Evolutionary conservation across 2,113 vertebrate genomes (phyloP).

Genomic region (Semicossyphus pulcher): DNA sequence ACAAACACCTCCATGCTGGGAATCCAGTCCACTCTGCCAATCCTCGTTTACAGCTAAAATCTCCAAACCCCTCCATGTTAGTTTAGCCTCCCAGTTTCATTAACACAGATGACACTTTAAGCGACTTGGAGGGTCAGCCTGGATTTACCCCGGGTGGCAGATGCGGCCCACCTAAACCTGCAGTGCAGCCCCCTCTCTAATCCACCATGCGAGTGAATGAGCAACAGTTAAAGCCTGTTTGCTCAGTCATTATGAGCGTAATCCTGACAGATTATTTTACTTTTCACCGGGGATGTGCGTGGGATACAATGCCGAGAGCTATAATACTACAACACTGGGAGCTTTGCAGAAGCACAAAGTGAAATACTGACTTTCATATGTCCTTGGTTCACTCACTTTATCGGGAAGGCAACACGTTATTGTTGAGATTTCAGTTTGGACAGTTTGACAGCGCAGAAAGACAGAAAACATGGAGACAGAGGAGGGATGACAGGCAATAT

Average conservation of each 20-base stretch:
- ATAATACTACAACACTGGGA: background rate
- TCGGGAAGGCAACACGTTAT: background rate
- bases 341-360: background rate
- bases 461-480: background rate
- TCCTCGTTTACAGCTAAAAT: conserved; percentile 11
- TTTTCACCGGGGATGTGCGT: conserved; percentile 30
- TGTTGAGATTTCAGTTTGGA: background rate
- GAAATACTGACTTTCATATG: background rate
- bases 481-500: background rate
- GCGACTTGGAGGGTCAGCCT: conserved; percentile 17
- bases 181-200: conserved; percentile 33
- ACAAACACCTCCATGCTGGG: conserved; percentile 45
- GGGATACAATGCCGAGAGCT: background rate
- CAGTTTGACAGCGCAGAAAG: background rate
- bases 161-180: conserved; percentile 58
- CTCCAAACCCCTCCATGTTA: background rate
- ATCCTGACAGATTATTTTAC: conserved; percentile 54
- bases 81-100: conserved; percentile 26
- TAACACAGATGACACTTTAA: conserved; percentile 22
- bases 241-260: conserved; percentile 30
- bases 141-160: conserved; percentile 59
- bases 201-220: conserved; percentile 26
- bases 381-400: background rate
- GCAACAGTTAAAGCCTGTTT: conserved; percentile 50
- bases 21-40: conserved; percentile 34